phyloP scores from a whole-genome alignment of 2,888 invertebrate genomes.

The Leucania comma region DNA sequence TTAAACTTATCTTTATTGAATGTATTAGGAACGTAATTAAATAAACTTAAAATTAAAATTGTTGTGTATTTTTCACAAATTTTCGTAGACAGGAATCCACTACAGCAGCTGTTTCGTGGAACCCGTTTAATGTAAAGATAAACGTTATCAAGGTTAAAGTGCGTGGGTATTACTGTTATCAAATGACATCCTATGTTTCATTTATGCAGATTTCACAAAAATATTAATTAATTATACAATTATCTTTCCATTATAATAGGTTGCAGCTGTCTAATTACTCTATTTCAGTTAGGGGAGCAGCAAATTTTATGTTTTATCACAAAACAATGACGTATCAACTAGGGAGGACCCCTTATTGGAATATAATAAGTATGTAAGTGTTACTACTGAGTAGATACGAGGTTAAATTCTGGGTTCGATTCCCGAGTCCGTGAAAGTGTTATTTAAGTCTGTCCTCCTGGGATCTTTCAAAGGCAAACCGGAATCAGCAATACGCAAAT shows the following conservation, averaged over 20 bases:
- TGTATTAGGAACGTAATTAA: slow-evolving; percentile 51
- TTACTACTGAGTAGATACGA: not conserved
- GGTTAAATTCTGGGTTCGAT: not conserved
- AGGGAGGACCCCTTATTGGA: not conserved
- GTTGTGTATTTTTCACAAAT: not conserved
- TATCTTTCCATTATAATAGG: slow-evolving; percentile 12
- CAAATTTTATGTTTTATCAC: not conserved
- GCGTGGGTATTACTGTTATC: slow-evolving; percentile 60
- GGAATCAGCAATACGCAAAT: no score
- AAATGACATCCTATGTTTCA: slow-evolving; percentile 36
- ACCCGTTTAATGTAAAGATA: slow-evolving; percentile 35
- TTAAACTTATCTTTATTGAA: slow-evolving; percentile 48
- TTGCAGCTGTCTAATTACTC: slow-evolving; percentile 6
- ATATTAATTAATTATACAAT: slow-evolving; percentile 3
- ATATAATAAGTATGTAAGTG: not conserved
- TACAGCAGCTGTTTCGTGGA: slow-evolving; percentile 41
- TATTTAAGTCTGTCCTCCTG: no score
- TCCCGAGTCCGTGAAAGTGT: not conserved
- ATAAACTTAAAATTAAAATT: slow-evolving; percentile 27
- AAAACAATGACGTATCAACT: not conserved
- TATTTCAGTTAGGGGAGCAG: not conserved
- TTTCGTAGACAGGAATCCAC: not conserved
- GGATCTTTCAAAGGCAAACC: no score
- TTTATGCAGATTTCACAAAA: slow-evolving; percentile 35
- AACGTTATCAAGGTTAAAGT: slow-evolving; percentile 60